A percentile compares a stretch with the other conserved stretches of the same genome.
These are phyloP conservation scores for Lasioglossum calceatum DNA, from an alignment of 2,888 invertebrate genomes.

Conservation along the genomic window DNA sequence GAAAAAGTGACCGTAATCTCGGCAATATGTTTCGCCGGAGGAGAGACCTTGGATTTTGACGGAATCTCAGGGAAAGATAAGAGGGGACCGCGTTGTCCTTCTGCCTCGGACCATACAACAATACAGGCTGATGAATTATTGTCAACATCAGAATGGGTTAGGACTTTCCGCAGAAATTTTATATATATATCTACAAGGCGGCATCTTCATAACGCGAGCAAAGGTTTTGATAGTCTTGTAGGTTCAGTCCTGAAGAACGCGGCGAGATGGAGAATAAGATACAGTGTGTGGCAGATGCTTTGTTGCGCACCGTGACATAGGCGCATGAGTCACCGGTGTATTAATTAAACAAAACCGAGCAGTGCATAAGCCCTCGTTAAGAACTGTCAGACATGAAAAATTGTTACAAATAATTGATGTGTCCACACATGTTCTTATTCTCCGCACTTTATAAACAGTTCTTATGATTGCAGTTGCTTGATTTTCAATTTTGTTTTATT, in stretches of 20 bases:
- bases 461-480: not conserved
- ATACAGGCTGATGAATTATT: constrained; percentile 65
- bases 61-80: constrained; percentile 49
- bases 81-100: constrained; percentile 48
- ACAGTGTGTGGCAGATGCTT: constrained; percentile 65
- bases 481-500: not conserved
- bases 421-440: not conserved
- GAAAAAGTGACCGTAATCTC: constrained; percentile 33
- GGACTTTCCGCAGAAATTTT: constrained; percentile 65
- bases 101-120: constrained; percentile 50
- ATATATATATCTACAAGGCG: constrained; percentile 70
- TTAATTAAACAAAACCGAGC: constrained; percentile 63
- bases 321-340: constrained; percentile 63
- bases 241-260: constrained; percentile 64
- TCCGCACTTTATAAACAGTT: not conserved
- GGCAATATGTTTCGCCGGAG: constrained; percentile 18
- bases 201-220: constrained; percentile 71
- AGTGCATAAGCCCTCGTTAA: constrained; percentile 12
- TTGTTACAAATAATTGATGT: not conserved
- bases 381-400: not conserved
- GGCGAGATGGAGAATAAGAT: constrained; percentile 70
- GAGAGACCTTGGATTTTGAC: constrained; percentile 44
- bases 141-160: constrained; percentile 62
- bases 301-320: constrained; percentile 59
- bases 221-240: constrained; percentile 72